These are phyloP conservation scores for Chloropsis cyanopogon DNA, from an alignment of 2,113 vertebrate species.

Conservation along the genomic window DNA sequence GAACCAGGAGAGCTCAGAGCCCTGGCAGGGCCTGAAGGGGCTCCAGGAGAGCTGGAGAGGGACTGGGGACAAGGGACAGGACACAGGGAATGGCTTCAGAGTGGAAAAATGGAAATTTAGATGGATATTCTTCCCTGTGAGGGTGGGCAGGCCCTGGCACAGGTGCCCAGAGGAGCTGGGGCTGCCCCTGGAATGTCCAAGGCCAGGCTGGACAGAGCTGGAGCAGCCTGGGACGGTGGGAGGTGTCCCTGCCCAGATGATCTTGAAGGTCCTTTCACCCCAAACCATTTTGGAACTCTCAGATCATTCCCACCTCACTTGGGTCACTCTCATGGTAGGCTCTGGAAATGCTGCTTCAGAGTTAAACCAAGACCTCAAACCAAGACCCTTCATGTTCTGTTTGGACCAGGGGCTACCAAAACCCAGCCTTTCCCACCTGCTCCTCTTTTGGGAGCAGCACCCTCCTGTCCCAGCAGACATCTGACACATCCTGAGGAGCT, in stretches of 20 bases:
- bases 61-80: not conserved
- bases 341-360: not conserved
- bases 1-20: not conserved
- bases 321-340: not conserved
- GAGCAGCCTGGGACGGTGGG: not conserved
- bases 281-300: not conserved
- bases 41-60: not conserved
- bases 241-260: not conserved
- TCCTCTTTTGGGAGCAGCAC: not conserved
- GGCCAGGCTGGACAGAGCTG: not conserved
- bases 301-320: not conserved
- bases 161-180: not conserved
- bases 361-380: not conserved
- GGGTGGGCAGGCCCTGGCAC: not conserved
- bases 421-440: not conserved
- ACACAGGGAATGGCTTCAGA: not conserved
- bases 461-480: not conserved
- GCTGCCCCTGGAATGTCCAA: not conserved
- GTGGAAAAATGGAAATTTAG: rapidly evolving
- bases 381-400: not conserved
- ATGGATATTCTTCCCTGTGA: rapidly evolving
- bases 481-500: not conserved
- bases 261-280: not conserved
- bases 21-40: not conserved
- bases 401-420: not conserved